Evolutionary conservation across 2,797 vertebrate genomes (phyloP).

Genomic region (Lateolabrax maculatus): DNA sequence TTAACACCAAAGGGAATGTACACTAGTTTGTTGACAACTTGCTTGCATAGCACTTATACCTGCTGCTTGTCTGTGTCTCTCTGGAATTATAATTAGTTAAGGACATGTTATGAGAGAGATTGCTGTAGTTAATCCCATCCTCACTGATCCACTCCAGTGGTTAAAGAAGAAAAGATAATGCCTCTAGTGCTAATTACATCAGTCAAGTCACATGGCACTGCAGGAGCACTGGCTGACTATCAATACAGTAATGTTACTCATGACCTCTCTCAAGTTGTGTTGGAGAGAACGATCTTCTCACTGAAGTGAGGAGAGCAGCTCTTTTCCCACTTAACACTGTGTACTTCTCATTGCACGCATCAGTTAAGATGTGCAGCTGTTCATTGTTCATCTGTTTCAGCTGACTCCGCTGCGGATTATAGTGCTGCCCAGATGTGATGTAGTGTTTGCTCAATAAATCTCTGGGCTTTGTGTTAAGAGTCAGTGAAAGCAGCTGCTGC

Average conservation of each 20-base stretch:
- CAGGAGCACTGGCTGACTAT: not conserved
- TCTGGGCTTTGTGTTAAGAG: conserved; percentile 40
- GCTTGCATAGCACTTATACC: not conserved
- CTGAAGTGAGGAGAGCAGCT: conserved; percentile 4
- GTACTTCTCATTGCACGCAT: conserved; percentile 11
- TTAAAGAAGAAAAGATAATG: not conserved
- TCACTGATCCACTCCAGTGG: not conserved
- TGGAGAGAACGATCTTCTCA: not conserved
- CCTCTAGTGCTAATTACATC: not conserved
- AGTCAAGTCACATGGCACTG: not conserved
- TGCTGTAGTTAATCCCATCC: not conserved
- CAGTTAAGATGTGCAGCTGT: conserved; percentile 42
- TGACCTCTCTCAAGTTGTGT: not conserved
- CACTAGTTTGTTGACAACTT: not conserved
- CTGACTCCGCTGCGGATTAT: conserved; percentile 42
- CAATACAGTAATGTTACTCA: not conserved
- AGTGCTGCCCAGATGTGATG: conserved; percentile 54
- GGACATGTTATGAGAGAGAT: not conserved
- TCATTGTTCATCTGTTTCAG: conserved; percentile 33
- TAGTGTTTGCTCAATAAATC: conserved; percentile 50
- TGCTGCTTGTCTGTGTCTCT: not conserved
- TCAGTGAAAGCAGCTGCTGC: conserved; percentile 57
- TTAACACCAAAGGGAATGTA: not conserved
- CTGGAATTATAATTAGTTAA: not conserved
- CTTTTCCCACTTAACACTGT: conserved; percentile 3